These are phyloP conservation scores for Myrmecophaga tridactyla DNA, from an alignment of 2,113 vertebrate genomes.

Conservation along the genomic window DNA sequence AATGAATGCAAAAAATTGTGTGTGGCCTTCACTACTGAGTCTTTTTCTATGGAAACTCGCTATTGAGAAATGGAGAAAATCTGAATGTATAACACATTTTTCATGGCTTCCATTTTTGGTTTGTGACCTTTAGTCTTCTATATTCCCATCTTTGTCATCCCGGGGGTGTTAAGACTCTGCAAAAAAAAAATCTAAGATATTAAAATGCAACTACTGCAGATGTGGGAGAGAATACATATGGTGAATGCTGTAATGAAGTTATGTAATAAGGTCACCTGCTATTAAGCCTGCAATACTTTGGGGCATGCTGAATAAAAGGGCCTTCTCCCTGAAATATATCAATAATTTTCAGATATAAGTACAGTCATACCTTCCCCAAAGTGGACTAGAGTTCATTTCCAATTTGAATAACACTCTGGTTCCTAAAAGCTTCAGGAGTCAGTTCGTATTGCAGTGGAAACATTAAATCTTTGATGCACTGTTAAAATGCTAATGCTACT, in stretches of 20 bases:
- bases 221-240: not conserved
- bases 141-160: constrained; percentile 53
- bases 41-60: constrained; percentile 80
- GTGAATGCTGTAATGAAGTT: not conserved
- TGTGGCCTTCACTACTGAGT: constrained; percentile 92
- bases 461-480: constrained; percentile 75
- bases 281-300: not conserved
- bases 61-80: constrained; percentile 79
- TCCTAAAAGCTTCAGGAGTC: constrained; percentile 56
- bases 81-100: constrained; percentile 86
- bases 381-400: constrained; percentile 47
- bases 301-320: constrained; percentile 30
- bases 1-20: constrained; percentile 81
- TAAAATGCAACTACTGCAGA: constrained; percentile 42
- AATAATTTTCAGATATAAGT: constrained; percentile 69
- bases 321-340: constrained; percentile 32
- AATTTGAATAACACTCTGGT: constrained; percentile 57
- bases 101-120: constrained; percentile 79
- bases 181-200: constrained; percentile 13
- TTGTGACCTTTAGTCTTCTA: constrained; percentile 62
- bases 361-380: constrained; percentile 62
- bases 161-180: constrained; percentile 26
- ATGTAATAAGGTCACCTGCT: not conserved
- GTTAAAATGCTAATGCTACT: constrained; percentile 77
- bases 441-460: constrained; percentile 64